phyloP scores from a whole-genome alignment of 2,797 vertebrate genomes.

The Hypotaenidia okinawae region DNA sequence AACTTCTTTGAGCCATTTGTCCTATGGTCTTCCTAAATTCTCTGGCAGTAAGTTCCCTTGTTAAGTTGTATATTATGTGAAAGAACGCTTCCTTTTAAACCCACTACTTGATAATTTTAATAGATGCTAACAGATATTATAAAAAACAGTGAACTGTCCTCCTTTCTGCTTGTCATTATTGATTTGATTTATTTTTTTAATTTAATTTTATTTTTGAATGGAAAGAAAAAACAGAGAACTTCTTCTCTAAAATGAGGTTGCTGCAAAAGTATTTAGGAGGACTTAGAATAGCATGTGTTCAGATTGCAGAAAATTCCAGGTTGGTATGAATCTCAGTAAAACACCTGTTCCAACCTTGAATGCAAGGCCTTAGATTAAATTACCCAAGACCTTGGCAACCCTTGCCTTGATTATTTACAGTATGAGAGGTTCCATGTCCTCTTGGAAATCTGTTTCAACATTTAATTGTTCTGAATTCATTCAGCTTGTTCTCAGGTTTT shows the following conservation, averaged over 20 bases:
- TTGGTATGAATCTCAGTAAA: neutral
- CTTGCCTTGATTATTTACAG: neutral
- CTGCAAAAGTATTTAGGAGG: neutral
- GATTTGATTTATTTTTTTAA: neutral
- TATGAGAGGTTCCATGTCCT: neutral
- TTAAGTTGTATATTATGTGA: neutral
- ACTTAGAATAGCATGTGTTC: neutral
- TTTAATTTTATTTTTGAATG: neutral
- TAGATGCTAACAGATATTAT: neutral
- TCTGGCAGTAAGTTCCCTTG: neutral
- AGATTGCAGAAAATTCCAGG: neutral
- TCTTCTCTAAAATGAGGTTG: neutral
- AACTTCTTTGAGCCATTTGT: neutral
- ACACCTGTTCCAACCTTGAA: neutral
- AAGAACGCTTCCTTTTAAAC: neutral
- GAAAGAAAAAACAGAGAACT: neutral
- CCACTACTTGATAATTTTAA: neutral
- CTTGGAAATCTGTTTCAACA: neutral
- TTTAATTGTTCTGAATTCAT: neutral
- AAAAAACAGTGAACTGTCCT: neutral
- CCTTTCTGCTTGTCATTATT: neutral
- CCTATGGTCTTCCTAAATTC: neutral
- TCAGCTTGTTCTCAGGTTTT: neutral
- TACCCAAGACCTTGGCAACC: neutral
- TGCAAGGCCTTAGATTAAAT: neutral